Conservation (phyloP, 2,113 vertebrate genomes). For the Pseudopipra pipra region DNA sequence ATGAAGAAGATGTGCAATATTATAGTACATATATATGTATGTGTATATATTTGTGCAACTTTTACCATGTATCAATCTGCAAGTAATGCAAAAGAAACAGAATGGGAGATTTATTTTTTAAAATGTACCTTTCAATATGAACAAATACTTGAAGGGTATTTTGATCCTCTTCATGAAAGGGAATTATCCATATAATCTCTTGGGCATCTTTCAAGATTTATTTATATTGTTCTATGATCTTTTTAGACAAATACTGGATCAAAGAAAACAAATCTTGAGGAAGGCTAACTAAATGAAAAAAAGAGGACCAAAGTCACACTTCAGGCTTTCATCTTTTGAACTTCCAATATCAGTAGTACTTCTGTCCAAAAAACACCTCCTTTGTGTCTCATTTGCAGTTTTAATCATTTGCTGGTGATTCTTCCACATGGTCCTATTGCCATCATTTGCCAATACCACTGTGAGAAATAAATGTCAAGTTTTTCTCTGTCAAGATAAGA, state of each 20-base stretch:
- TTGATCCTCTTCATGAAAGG: neutral
- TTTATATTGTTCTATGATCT: neutral
- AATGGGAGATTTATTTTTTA: neutral
- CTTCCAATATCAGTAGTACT: neutral
- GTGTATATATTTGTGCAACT: rapidly evolving
- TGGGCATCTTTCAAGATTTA: neutral
- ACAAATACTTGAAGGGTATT: neutral
- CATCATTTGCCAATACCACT: neutral
- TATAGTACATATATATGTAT: neutral
- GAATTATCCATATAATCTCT: neutral
- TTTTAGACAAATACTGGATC: neutral
- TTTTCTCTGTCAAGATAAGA: neutral
- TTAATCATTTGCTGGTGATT: neutral
- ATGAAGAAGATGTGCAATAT: neutral
- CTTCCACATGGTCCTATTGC: neutral
- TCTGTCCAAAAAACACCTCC: neutral
- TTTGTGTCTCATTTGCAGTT: neutral
- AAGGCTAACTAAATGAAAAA: neutral
- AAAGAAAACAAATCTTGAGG: neutral
- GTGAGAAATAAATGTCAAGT: neutral
- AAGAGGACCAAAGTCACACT: neutral
- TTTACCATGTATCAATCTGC: neutral
- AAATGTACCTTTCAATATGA: neutral
- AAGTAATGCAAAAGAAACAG: neutral
- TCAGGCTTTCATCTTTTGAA: neutral